phyloP scores from a whole-genome alignment of 2,113 vertebrate genomes.

The Podarcis muralis region DNA sequence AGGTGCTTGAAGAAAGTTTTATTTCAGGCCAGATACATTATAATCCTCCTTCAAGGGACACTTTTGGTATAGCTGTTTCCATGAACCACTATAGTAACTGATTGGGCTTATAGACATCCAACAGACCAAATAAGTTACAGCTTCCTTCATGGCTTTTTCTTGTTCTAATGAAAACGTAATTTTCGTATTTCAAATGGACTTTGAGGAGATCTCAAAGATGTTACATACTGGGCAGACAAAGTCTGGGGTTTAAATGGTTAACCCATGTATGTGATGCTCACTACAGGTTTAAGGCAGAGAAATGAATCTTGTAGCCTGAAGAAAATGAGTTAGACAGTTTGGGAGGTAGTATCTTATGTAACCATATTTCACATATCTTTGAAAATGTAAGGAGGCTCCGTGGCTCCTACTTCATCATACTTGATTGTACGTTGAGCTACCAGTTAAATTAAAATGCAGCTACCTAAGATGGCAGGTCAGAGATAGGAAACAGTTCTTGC shows the following conservation, averaged over 20 bases:
- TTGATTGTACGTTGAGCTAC: background rate
- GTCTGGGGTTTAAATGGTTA: background rate
- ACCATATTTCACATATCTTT: background rate
- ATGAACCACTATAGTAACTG: too few species aligned
- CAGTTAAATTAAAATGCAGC: slow-evolving; percentile 23
- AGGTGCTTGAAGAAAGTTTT: too few species aligned
- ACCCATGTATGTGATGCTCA: background rate
- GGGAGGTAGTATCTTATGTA: slow-evolving; percentile 9
- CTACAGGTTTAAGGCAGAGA: background rate
- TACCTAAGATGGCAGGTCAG: background rate
- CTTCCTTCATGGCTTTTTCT: background rate
- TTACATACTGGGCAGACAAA: background rate
- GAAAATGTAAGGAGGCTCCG: background rate
- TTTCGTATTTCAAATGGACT: background rate
- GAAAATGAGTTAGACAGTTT: slow-evolving; percentile 4
- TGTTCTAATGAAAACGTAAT: background rate
- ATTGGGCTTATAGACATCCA: too few species aligned
- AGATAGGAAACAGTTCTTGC: slow-evolving; percentile 20
- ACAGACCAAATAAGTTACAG: background rate
- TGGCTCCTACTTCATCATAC: background rate
- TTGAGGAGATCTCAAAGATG: too few species aligned
- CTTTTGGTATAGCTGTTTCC: too few species aligned
- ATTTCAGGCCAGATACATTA: too few species aligned
- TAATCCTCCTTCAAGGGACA: too few species aligned
- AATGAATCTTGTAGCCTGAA: background rate